Percentiles rank a stretch among this genome's conserved stretches.
Evolutionary conservation across 2,888 invertebrate genomes (phyloP).

Genomic region (Subacronicta megacephala): DNA sequence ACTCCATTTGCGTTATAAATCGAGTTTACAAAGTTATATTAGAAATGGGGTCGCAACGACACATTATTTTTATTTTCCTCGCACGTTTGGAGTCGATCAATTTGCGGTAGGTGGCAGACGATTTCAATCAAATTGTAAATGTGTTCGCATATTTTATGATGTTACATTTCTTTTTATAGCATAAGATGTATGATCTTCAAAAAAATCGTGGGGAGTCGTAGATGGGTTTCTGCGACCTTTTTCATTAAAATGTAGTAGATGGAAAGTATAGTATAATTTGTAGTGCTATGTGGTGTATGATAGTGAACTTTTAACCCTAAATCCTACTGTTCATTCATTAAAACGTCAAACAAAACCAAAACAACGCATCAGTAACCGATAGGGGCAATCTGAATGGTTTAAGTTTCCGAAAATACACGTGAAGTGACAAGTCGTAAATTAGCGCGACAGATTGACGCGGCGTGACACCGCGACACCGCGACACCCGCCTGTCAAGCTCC

Average conservation of each 20-base stretch:
- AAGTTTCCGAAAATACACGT: constrained; percentile 53
- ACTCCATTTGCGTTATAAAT: constrained; percentile 52
- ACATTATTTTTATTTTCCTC: constrained; percentile 56
- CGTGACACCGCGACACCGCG: constrained; percentile 66
- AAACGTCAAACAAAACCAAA: constrained; percentile 42
- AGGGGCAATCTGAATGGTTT: constrained; percentile 43
- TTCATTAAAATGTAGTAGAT: background rate
- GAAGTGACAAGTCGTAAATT: constrained; percentile 67
- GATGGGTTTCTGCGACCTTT: constrained; percentile 1
- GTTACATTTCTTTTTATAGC: constrained; percentile 15
- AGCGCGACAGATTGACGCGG: constrained; percentile 73
- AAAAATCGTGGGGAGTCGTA: background rate
- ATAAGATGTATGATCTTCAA: constrained; percentile 4
- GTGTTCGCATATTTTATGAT: constrained; percentile 42
- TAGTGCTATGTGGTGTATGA: background rate
- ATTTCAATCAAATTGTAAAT: constrained; percentile 56
- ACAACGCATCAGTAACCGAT: constrained; percentile 49
- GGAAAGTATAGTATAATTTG: background rate
- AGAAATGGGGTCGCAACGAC: constrained; percentile 51
- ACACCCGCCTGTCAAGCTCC: constrained; percentile 61
- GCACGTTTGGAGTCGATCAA: constrained; percentile 56
- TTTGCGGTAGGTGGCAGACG: constrained; percentile 45
- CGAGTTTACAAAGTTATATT: constrained; percentile 60
- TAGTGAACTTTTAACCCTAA: constrained; percentile 12
- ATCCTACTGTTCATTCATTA: constrained; percentile 33